These are phyloP conservation scores for Cyanoramphus novaezelandiae DNA, from an alignment of 2,113 vertebrate species.

Conservation along the genomic window DNA sequence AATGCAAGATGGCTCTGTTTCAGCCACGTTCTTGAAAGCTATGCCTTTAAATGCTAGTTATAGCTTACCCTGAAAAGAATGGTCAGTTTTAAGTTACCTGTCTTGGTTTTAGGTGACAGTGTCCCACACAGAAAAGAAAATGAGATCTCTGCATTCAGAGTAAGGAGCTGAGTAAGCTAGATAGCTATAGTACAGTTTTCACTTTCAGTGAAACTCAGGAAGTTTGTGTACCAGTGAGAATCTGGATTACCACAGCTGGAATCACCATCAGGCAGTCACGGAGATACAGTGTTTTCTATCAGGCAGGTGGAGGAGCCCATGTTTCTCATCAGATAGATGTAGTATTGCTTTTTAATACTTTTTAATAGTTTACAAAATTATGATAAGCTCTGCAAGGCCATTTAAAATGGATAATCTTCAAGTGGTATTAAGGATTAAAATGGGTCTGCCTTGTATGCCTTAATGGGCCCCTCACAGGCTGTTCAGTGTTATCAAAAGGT, in stretches of 20 bases:
- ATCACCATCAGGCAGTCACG: not conserved
- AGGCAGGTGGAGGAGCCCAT: not conserved
- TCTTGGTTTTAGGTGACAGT: not conserved
- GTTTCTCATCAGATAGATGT: conserved; percentile 31
- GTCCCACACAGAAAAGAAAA: not conserved
- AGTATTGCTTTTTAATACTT: conserved; percentile 37
- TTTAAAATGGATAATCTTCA: conserved; percentile 67
- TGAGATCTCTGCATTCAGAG: not conserved
- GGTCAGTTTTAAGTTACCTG: not conserved
- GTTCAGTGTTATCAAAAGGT: conserved; percentile 57
- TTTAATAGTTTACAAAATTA: conserved; percentile 61
- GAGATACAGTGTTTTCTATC: not conserved
- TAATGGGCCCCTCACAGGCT: conserved; percentile 63
- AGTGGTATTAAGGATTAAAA: conserved; percentile 59
- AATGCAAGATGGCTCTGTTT: not conserved
- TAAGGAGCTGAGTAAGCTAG: not conserved
- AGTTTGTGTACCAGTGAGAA: not conserved
- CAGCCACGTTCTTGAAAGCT: not conserved
- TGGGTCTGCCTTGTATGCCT: conserved; percentile 32
- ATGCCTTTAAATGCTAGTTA: not conserved
- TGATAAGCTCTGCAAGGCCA: conserved; percentile 57
- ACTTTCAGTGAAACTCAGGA: not conserved
- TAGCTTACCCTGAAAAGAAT: not conserved
- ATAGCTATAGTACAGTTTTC: not conserved
- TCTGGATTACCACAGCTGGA: not conserved